Evolutionary conservation across 1,140 invertebrate species (phyloP).

Genomic region (Cyrtorhinus lividipennis): DNA sequence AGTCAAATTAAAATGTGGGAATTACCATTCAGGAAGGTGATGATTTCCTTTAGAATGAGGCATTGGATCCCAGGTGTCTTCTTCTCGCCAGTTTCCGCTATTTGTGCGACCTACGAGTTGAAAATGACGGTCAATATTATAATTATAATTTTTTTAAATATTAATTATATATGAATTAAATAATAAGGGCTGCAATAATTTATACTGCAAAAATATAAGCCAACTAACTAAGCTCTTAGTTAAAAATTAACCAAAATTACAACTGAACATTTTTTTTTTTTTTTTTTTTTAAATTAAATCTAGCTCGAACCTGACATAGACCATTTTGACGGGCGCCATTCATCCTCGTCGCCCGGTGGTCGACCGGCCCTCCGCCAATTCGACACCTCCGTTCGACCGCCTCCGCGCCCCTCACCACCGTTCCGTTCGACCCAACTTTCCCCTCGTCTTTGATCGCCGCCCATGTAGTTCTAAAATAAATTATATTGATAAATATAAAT

Average conservation of each 20-base stretch:
- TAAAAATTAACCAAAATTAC: no score
- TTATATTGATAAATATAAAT: background rate
- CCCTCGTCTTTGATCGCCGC: background rate
- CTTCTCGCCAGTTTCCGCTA: slow-evolving; percentile 50
- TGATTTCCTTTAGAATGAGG: slow-evolving; percentile 26
- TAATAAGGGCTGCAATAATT: no score
- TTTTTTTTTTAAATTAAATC: no score
- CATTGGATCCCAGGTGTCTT: slow-evolving; percentile 30
- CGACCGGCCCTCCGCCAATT: slow-evolving; percentile 18
- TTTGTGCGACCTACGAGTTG: slow-evolving; percentile 23
- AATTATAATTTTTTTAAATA: no score
- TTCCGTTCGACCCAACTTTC: slow-evolving; percentile 43
- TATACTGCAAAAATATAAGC: no score
- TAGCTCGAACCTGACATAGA: background rate
- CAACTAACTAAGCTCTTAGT: no score
- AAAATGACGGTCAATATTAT: no score
- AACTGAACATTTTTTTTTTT: no score
- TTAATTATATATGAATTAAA: no score
- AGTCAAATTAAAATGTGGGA: background rate
- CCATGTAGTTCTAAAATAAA: background rate
- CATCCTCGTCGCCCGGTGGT: slow-evolving; percentile 21
- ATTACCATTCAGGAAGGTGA: slow-evolving; percentile 53
- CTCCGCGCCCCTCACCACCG: slow-evolving; percentile 34
- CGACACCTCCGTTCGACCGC: slow-evolving; percentile 35
- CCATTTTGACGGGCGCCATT: slow-evolving; percentile 11